These are phyloP conservation scores for Oscheius onirici DNA, from an alignment of 2,888 invertebrate species.

Conservation along the genomic window DNA sequence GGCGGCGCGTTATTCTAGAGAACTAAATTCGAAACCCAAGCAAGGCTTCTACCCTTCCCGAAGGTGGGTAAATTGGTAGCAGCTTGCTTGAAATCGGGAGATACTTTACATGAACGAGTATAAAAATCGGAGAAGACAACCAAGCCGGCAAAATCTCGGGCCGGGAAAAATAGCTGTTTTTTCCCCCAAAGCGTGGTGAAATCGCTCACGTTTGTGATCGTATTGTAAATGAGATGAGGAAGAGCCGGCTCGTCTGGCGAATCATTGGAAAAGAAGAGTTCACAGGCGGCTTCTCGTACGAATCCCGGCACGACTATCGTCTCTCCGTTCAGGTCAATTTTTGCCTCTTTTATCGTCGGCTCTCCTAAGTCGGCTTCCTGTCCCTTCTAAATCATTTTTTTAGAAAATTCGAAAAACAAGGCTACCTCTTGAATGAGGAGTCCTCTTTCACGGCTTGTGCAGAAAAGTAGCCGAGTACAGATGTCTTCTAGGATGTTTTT, in stretches of 20 bases:
- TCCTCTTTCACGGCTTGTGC: constrained; percentile 21
- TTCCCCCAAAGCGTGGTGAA: too few species aligned
- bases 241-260: constrained; percentile 22
- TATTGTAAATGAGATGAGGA: constrained; percentile 2
- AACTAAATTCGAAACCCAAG: too few species aligned
- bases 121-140: too few species aligned
- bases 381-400: constrained; percentile 4
- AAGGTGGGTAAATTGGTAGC: too few species aligned
- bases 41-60: too few species aligned
- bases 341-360: too few species aligned
- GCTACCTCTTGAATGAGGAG: constrained; percentile 1
- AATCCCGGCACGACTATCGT: constrained; percentile 35
- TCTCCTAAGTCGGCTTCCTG: constrained; percentile 1
- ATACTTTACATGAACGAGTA: too few species aligned
- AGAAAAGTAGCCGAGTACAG: constrained; percentile 13
- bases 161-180: too few species aligned
- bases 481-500: constrained; percentile 17
- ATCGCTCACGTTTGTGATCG: constrained; percentile 8
- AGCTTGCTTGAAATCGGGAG: too few species aligned
- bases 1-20: too few species aligned
- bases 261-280: constrained; percentile 21
- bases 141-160: too few species aligned
- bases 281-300: constrained; percentile 33
- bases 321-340: too few species aligned
- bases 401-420: not conserved